Evolutionary conservation across 2,113 vertebrate species (phyloP).

Genomic region (Cavia aperea): DNA sequence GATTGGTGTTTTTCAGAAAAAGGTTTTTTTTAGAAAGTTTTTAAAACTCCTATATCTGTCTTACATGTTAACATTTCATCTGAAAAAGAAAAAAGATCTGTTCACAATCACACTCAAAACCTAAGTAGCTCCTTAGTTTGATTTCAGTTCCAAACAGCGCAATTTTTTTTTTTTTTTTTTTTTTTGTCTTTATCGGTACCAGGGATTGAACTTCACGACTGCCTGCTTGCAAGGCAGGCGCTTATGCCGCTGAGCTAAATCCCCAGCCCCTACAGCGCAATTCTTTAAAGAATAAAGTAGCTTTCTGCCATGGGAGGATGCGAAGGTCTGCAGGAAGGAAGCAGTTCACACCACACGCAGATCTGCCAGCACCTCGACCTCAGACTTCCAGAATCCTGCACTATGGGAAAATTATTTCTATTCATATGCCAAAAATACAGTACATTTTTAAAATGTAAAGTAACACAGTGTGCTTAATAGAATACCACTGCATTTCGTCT

Average conservation of each 20-base stretch:
- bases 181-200: too few species aligned
- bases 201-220: too few species aligned
- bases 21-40: background rate
- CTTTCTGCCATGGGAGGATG: background rate
- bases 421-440: background rate
- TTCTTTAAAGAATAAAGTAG: too few species aligned
- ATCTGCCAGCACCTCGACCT: background rate
- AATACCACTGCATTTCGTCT: constrained; percentile 5
- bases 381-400: too few species aligned
- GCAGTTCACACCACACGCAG: background rate
- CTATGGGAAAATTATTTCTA: background rate
- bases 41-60: constrained; percentile 46
- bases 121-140: constrained; percentile 31
- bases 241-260: too few species aligned
- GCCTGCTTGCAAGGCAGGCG: too few species aligned
- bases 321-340: background rate
- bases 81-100: constrained; percentile 39
- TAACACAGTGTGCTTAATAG: background rate
- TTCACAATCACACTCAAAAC: constrained; percentile 43
- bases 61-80: constrained; percentile 12
- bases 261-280: too few species aligned
- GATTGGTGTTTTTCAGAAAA: constrained; percentile 65
- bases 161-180: too few species aligned
- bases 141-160: background rate
- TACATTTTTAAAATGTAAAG: background rate